Evolutionary conservation across 2,797 vertebrate species (phyloP), one percentile per base, ranked within the genome.

Genomic region (Harpagifer antarcticus): DNA sequence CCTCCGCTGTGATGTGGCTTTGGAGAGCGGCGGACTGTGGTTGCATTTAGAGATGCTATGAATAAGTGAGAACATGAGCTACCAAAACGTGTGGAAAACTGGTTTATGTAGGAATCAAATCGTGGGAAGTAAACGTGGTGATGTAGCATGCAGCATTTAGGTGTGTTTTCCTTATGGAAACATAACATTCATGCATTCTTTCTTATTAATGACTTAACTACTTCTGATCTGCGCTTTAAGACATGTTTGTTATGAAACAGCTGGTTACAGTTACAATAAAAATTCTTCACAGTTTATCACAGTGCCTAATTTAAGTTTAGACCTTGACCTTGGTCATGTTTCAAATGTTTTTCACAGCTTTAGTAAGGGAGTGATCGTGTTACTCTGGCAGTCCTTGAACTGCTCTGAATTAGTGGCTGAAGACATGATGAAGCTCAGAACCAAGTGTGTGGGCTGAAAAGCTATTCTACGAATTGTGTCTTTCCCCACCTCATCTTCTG

Each of bases 391-490:
- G 89, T 82, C 89, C 89, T 91, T 90, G 83, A 90, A 88, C 88
- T 89, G 85, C 78, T 88, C 76, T 82, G 78, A 89, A 86, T 91
- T 88, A 88, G 87, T 78, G 76, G 54, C 86, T 88, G 74, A 89
- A 86, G 71, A 86, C 55, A 83, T 85, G 87, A 91, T 84, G 80
- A 87, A 79, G 79, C 86, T 88, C 86, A 91, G 80, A 86, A 89
- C 88, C 82, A 78, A 87, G 87, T 86, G 86, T 90, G 90, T 91
- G 90, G 86, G 89, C 89, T 86, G 86, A 90, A 84, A 90, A 89
- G 81, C 82, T 83, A 86, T 92, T 90, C 81, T 83, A 70, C 55
- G 78, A 84, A 85, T 91, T 89, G 86, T 82, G 77, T 90, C 89
- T 92, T 91, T 90, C 88, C 83, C 88, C 88, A 91, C 88, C 81